These are phyloP conservation scores for Nephila pilipes DNA, from an alignment of 1,140 invertebrate genomes.

Conservation along the genomic window DNA sequence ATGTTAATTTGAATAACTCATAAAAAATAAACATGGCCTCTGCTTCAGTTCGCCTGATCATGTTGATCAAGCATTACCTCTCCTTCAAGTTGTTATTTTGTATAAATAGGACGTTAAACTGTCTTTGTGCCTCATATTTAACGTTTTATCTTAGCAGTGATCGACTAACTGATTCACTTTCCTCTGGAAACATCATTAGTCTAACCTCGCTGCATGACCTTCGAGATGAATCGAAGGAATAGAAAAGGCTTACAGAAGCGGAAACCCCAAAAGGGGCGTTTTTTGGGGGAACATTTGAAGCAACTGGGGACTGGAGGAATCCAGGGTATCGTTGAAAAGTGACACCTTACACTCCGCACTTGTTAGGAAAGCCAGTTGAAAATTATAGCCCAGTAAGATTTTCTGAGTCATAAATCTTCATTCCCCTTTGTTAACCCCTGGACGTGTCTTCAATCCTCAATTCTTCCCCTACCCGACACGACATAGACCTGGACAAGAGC, in stretches of 20 bases:
- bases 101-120: background rate
- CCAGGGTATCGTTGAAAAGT: background rate
- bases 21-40: background rate
- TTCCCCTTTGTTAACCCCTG: constrained; percentile 13
- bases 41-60: background rate
- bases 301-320: background rate
- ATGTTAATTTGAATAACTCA: too few relatives aligned
- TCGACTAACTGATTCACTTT: background rate
- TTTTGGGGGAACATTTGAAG: background rate
- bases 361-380: background rate
- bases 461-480: background rate
- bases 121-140: background rate
- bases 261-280: background rate
- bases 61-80: background rate
- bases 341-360: background rate
- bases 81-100: background rate
- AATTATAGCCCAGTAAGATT: background rate
- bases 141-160: background rate
- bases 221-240: background rate
- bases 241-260: background rate
- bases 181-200: background rate
- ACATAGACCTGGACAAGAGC: background rate
- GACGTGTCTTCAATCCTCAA: background rate
- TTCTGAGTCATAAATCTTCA: background rate
- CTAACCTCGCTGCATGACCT: background rate